Conservation (phyloP, 2,888 invertebrate species). For the Pinctada fucata region DNA sequence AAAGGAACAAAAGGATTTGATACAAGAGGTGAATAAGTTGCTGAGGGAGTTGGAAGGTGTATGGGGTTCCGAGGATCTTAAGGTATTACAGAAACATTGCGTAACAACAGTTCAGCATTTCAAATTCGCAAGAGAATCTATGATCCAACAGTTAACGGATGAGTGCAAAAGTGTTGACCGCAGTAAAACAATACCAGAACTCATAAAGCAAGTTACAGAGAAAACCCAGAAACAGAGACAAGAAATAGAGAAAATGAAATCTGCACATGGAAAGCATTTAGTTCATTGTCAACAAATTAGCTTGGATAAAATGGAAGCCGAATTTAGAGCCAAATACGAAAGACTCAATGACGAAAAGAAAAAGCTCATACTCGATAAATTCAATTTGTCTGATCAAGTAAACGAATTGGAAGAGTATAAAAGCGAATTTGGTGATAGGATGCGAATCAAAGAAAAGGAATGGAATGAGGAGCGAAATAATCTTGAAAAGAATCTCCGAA, state of each 20-base stretch:
- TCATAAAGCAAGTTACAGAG: background rate
- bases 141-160: background rate
- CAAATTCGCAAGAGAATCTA: background rate
- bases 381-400: background rate
- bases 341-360: background rate
- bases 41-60: background rate
- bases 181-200: background rate
- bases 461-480: background rate
- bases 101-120: background rate
- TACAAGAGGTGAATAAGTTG: background rate
- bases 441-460: background rate
- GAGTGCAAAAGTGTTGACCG: background rate
- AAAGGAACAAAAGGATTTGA: background rate
- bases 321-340: background rate
- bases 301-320: background rate
- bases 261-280: conserved; percentile 1
- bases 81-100: background rate
- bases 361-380: background rate
- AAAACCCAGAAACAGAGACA: background rate
- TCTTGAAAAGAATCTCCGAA: background rate
- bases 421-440: background rate
- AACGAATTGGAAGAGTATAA: background rate
- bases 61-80: background rate
- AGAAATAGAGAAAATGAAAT: background rate
- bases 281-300: background rate